A percentile compares a stretch with the other conserved stretches of the same genome.
Evolutionary conservation across 2,888 invertebrate species (phyloP).

Genomic region (Aporophyla nigra): DNA sequence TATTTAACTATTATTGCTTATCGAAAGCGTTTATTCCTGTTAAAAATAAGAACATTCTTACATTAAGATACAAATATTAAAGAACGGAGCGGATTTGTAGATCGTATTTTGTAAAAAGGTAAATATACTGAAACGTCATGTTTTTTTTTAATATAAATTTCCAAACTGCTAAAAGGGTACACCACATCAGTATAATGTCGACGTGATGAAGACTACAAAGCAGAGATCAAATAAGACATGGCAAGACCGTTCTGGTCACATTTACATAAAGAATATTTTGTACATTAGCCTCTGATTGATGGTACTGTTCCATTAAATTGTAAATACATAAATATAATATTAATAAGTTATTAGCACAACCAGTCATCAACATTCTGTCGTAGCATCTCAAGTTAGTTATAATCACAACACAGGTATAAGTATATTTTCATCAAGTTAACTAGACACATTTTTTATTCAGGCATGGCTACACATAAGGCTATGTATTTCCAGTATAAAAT

Average conservation of each 20-base stretch:
- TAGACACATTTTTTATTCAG: background rate
- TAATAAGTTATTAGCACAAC: constrained; percentile 73
- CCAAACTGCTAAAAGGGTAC: constrained; percentile 82
- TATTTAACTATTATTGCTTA: constrained; percentile 80
- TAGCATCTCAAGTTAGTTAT: constrained; percentile 73
- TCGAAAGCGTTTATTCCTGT: constrained; percentile 74
- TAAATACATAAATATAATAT: constrained; percentile 58
- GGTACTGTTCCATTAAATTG: constrained; percentile 82
- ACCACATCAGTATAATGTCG: constrained; percentile 66
- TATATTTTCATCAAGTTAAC: constrained; percentile 57
- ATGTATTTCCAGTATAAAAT: no score
- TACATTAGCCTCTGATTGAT: constrained; percentile 86
- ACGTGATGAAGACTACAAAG: constrained; percentile 81
- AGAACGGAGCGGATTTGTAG: constrained; percentile 79
- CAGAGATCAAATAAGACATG: constrained; percentile 89
- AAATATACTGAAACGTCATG: constrained; percentile 75
- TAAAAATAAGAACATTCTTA: constrained; percentile 80
- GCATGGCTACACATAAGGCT: no score
- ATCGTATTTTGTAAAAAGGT: constrained; percentile 76
- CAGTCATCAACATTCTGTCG: constrained; percentile 69
- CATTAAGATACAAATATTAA: constrained; percentile 78
- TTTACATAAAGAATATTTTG: constrained; percentile 80
- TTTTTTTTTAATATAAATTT: constrained; percentile 65
- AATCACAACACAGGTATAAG: constrained; percentile 70
- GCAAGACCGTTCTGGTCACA: constrained; percentile 83